phyloP scores from a whole-genome alignment of 35 echinoderm and acorn worm species.

The Heliocidaris tuberculata region DNA sequence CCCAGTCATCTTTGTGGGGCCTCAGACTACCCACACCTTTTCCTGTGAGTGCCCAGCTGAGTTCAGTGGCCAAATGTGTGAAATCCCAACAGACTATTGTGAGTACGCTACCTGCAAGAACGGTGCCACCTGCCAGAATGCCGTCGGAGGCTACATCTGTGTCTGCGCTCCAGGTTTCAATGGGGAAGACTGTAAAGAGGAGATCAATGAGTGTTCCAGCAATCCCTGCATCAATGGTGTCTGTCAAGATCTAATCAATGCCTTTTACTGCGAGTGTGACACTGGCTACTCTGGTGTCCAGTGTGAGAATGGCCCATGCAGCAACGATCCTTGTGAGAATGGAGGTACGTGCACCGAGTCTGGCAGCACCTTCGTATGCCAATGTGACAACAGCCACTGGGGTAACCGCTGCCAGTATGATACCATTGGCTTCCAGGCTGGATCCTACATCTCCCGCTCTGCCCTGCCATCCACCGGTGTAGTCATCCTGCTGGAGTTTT shows the following conservation, averaged over 20 bases:
- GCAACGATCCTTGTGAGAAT: constrained; percentile 74
- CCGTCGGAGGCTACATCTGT: constrained; percentile 68
- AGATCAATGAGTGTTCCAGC: constrained; percentile 77
- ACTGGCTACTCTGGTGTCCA: constrained; percentile 68
- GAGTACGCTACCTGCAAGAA: constrained; percentile 76
- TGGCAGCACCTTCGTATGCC: constrained; percentile 69
- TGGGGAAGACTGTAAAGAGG: constrained; percentile 65
- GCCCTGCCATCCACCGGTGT: constrained; percentile 34
- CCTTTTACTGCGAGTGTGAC: constrained; percentile 71
- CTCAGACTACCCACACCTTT: constrained; percentile 59
- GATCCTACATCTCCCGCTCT: constrained; percentile 67
- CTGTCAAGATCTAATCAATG: constrained; percentile 75
- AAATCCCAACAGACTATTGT: constrained; percentile 78
- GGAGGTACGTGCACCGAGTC: constrained; percentile 70
- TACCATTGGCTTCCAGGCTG: constrained; percentile 78
- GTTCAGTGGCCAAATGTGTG: constrained; percentile 73
- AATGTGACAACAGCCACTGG: constrained; percentile 73
- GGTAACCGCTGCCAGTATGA: constrained; percentile 73
- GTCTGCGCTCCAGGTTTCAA: constrained; percentile 69
- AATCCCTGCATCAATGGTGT: constrained; percentile 75
- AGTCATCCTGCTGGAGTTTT: constrained; percentile 74
- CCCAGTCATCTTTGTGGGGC: constrained; percentile 81
- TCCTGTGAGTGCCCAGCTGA: constrained; percentile 70
- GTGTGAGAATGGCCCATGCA: constrained; percentile 87
- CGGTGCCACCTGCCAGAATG: constrained; percentile 69